These are phyloP conservation scores for Netelia virgata DNA, from an alignment of 2,888 invertebrate species.

Conservation along the genomic window DNA sequence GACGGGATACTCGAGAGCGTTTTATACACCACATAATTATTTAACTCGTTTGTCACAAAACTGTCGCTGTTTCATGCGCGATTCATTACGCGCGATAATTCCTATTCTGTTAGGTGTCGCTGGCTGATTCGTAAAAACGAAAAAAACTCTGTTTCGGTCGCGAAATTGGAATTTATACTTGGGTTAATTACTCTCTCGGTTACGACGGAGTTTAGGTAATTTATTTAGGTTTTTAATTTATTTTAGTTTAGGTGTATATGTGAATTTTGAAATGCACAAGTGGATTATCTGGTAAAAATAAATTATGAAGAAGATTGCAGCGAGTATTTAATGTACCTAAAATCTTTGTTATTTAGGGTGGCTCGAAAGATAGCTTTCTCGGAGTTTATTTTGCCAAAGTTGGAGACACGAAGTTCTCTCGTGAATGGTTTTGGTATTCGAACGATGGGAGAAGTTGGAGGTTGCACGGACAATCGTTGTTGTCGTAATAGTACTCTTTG, in stretches of 20 bases:
- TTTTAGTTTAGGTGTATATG: neutral
- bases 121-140: neutral
- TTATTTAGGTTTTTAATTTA: too few relatives aligned
- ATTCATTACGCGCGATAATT: conserved; percentile 36
- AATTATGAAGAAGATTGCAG: neutral
- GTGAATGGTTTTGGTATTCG: conserved; percentile 28
- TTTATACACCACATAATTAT: conserved; percentile 44
- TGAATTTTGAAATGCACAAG: neutral
- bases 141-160: neutral
- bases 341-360: conserved; percentile 4
- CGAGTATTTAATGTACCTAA: conserved; percentile 3
- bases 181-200: conserved; percentile 12
- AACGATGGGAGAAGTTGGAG: conserved; percentile 21
- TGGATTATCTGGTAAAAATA: neutral
- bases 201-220: neutral
- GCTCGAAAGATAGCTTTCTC: conserved; percentile 4
- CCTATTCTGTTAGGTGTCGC: neutral
- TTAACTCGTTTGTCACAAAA: conserved; percentile 26
- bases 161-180: neutral
- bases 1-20: conserved; percentile 28
- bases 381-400: conserved; percentile 19
- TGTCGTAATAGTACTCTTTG: conserved; percentile 16
- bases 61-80: conserved; percentile 10
- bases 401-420: conserved; percentile 18
- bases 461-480: conserved; percentile 26